Conservation (phyloP, 2,113 vertebrate species). For the Corynorhinus townsendii region DNA sequence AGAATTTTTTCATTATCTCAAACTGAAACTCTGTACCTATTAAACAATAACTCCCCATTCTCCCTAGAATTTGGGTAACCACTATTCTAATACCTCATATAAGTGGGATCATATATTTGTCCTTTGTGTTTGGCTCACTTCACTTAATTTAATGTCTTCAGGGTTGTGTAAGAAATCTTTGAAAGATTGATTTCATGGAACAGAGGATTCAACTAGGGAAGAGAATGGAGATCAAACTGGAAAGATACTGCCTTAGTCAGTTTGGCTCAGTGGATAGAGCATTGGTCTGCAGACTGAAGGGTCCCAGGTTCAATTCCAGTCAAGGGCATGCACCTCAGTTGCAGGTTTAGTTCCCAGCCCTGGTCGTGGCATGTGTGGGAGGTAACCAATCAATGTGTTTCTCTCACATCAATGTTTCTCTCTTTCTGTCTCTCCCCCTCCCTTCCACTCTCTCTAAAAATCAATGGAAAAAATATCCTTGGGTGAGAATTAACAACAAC, state of each 20-base stretch:
- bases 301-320: too few species aligned
- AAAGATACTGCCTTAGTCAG: neutral
- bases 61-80: neutral
- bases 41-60: neutral
- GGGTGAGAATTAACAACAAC: too few species aligned
- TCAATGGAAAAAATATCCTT: too few species aligned
- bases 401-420: too few species aligned
- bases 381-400: too few species aligned
- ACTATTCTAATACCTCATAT: neutral
- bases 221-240: neutral
- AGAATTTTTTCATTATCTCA: neutral
- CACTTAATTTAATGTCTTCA: neutral
- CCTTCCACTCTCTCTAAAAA: too few species aligned
- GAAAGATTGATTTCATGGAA: neutral
- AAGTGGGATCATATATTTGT: neutral
- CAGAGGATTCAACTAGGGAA: neutral
- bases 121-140: neutral
- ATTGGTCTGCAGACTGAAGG: too few species aligned
- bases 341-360: too few species aligned
- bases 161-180: neutral
- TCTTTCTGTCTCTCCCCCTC: too few species aligned
- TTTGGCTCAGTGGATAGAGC: too few species aligned
- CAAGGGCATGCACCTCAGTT: too few species aligned
- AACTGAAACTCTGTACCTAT: neutral
- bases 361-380: too few species aligned